Evolutionary conservation across 2,888 invertebrate species (phyloP).

Genomic region (Sialis lutaria): DNA sequence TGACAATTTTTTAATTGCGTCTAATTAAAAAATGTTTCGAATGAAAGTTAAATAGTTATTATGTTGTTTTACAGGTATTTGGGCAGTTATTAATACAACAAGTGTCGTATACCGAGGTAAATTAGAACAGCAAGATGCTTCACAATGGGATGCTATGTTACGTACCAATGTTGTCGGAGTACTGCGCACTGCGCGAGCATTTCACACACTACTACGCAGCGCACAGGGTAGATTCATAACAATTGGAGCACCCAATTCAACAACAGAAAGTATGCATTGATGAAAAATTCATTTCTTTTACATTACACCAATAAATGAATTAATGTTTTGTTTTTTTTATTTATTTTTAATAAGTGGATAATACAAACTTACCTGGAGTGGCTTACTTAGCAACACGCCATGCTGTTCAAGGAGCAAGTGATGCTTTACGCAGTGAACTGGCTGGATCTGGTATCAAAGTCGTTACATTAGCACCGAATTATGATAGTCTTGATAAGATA

Average conservation of each 20-base stretch:
- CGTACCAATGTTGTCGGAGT: slow-evolving; percentile 55
- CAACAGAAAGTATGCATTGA: slow-evolving; percentile 14
- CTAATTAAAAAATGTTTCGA: no score
- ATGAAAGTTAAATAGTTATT: no score
- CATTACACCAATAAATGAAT: slow-evolving; percentile 19
- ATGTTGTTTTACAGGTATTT: slow-evolving; percentile 47
- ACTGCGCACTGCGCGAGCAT: slow-evolving; percentile 55
- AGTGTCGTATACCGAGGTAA: slow-evolving; percentile 56
- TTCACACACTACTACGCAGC: slow-evolving; percentile 50
- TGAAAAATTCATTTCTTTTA: slow-evolving; percentile 35
- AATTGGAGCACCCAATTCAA: slow-evolving; percentile 36
- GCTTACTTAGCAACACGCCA: slow-evolving; percentile 38
- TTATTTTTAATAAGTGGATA: neutral
- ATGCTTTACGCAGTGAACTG: slow-evolving; percentile 50
- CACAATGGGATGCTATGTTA: slow-evolving; percentile 52
- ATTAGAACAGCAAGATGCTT: slow-evolving; percentile 46
- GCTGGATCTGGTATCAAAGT: slow-evolving; percentile 55
- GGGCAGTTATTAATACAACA: slow-evolving; percentile 72
- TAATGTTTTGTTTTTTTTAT: slow-evolving; percentile 3
- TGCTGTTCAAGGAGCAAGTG: slow-evolving; percentile 66
- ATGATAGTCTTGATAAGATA: slow-evolving; percentile 42
- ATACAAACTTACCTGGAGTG: slow-evolving; percentile 15
- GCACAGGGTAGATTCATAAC: slow-evolving; percentile 52
- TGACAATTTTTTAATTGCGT: no score
- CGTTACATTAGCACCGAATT: slow-evolving; percentile 55